Conservation (phyloP, 2,797 vertebrate genomes). For the Phoeniculus purpureus region DNA sequence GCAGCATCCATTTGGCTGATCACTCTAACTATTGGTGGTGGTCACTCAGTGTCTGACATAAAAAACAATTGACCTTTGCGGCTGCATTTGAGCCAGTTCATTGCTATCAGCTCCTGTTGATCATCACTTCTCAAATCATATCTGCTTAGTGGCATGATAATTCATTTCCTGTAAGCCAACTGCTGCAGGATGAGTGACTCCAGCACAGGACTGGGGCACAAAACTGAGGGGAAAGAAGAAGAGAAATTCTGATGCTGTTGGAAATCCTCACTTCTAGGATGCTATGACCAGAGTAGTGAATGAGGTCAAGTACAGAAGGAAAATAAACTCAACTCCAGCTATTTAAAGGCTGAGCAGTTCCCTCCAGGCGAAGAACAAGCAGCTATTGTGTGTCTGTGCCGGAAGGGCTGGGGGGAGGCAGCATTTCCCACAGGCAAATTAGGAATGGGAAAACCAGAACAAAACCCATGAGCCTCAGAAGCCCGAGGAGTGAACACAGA, state of each 20-base stretch:
- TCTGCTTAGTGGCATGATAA: background rate
- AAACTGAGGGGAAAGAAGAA: background rate
- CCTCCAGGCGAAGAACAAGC: conserved; percentile 30
- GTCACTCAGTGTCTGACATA: background rate
- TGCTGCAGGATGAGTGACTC: background rate
- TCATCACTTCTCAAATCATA: background rate
- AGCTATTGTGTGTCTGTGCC: conserved; percentile 12
- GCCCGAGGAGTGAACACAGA: background rate
- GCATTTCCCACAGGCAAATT: conserved; percentile 42
- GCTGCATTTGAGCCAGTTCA: background rate
- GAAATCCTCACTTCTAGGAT: background rate
- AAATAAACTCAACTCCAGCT: conserved; percentile 36
- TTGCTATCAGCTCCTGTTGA: background rate
- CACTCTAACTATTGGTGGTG: accelerated
- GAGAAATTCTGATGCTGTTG: background rate
- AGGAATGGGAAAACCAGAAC: conserved; percentile 47
- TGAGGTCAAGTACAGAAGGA: background rate
- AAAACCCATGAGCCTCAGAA: background rate
- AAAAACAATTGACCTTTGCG: background rate
- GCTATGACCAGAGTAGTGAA: background rate
- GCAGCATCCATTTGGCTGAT: background rate
- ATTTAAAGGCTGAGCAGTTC: conserved; percentile 42
- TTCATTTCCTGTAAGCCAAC: conserved; percentile 1
- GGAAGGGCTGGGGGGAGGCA: background rate
- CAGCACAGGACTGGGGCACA: accelerated